Base-by-base conservation (phyloP, 30 jellyfish, hydroid and myxozoan genomes). In the Sanderia malayensis region DNA sequence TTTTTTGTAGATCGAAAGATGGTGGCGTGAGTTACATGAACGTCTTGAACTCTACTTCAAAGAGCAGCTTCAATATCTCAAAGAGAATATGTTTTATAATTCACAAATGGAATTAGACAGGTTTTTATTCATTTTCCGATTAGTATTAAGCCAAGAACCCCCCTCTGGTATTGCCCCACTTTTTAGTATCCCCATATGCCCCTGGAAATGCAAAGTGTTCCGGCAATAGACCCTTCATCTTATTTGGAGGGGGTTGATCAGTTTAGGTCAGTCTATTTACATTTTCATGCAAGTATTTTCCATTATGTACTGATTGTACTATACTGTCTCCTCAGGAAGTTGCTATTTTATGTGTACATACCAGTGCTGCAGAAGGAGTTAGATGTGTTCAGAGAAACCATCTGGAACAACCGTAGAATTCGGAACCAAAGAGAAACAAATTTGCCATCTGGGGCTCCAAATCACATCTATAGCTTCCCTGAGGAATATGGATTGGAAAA, bases 361-460 rank as follows among this genome's bases (percentile, higher is more conserved):
- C 88, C 88, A 61, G 67, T 76, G 59, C 80, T 76, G 68, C 82
- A 76, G 70, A 61, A 61, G 22, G 71, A 76, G 61, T 52, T 29
- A 41, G 79, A 76, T 61, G 45, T 28, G 21, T 69, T 69, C 69
- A 45, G 81, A 44, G 80, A 67, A 67, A 67, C 28, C 66, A 67
- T 67, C 70, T 67, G 67, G 80, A 67, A 67, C 41, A 67, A 37
- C 34, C 80, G 34, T 67, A 23, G 80, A 67, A 67, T 67, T 44
- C 1, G 80, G 34, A 69, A 69, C 4, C 71, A 69, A 49, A 69
- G 69, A 49, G 81, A 69, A 20, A 69, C 53, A 49, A 69, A 44
- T 44, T 69, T 69, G 81, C 81, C 81, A 44, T 45, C 67, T 44
- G 45, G 81, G 44, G 81, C 45, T 69, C 81, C 81, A 69, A 69